phyloP scores from a whole-genome alignment of 2,888 invertebrate species.

The Tinea trinotella region DNA sequence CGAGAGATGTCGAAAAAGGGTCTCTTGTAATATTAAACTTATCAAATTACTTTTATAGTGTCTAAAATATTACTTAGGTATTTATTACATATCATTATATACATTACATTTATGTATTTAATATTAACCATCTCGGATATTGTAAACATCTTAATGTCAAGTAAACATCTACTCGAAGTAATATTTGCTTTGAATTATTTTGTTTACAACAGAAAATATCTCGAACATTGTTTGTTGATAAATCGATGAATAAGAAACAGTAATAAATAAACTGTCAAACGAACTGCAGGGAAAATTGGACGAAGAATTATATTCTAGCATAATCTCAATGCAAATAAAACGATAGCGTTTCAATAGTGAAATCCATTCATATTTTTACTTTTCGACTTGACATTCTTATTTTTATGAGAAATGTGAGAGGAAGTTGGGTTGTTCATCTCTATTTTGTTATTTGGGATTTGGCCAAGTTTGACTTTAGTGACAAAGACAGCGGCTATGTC shows the following conservation, averaged over 20 bases:
- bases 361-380: slow-evolving; percentile 11
- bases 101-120: not conserved
- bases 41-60: not conserved
- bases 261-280: slow-evolving; percentile 3
- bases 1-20: not conserved
- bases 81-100: not conserved
- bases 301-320: not conserved
- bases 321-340: slow-evolving; percentile 3
- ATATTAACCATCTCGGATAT: too few relatives aligned
- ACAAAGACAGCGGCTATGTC: slow-evolving; percentile 48
- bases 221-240: not conserved
- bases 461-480: slow-evolving; percentile 50
- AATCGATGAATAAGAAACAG: slow-evolving; percentile 3
- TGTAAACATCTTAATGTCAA: not conserved
- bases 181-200: not conserved
- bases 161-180: not conserved
- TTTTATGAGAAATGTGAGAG: slow-evolving; percentile 16
- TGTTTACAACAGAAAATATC: not conserved
- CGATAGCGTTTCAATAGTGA: not conserved
- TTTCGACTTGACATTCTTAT: slow-evolving; percentile 13
- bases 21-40: not conserved
- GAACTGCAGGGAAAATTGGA: not conserved
- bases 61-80: not conserved
- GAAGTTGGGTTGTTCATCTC: slow-evolving; percentile 16
- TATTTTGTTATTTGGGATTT: slow-evolving; percentile 46